phyloP scores from a whole-genome alignment of 2,888 invertebrate species.

The Epinotia brunnichana region DNA sequence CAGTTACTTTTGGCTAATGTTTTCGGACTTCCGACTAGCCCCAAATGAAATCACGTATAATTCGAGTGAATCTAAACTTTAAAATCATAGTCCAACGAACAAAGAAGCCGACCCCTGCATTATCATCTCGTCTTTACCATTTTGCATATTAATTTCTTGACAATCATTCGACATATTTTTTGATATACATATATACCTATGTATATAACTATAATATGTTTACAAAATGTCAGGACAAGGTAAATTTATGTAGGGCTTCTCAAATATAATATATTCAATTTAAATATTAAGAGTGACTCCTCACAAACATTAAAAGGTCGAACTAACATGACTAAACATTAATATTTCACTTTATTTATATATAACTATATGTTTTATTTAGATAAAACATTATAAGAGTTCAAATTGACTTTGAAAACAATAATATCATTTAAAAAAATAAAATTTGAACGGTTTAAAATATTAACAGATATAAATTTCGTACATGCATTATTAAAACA shows the following conservation, averaged over 20 bases:
- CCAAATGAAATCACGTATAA: constrained; percentile 7
- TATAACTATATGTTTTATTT: background rate
- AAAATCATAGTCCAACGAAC: background rate
- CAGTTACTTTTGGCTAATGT: constrained; percentile 2
- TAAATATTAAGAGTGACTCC: constrained; percentile 17
- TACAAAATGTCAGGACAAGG: constrained; percentile 1
- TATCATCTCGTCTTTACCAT: background rate
- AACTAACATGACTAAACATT: constrained; percentile 19
- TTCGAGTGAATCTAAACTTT: constrained; percentile 4
- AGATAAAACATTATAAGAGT: constrained; percentile 8
- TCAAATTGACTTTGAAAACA: background rate
- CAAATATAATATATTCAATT: background rate
- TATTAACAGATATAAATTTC: background rate
- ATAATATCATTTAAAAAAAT: background rate
- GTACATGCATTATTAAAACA: background rate
- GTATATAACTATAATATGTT: background rate
- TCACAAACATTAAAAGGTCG: constrained; percentile 3
- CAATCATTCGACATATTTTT: background rate
- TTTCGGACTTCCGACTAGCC: constrained; percentile 7
- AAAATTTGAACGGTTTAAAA: background rate
- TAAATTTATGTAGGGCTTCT: background rate
- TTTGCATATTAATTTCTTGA: constrained; percentile 4
- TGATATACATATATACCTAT: background rate
- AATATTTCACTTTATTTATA: constrained; percentile 8
- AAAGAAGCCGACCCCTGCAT: background rate